phyloP scores from a whole-genome alignment of 2,113 vertebrate species.

The Nothocercus julius region DNA sequence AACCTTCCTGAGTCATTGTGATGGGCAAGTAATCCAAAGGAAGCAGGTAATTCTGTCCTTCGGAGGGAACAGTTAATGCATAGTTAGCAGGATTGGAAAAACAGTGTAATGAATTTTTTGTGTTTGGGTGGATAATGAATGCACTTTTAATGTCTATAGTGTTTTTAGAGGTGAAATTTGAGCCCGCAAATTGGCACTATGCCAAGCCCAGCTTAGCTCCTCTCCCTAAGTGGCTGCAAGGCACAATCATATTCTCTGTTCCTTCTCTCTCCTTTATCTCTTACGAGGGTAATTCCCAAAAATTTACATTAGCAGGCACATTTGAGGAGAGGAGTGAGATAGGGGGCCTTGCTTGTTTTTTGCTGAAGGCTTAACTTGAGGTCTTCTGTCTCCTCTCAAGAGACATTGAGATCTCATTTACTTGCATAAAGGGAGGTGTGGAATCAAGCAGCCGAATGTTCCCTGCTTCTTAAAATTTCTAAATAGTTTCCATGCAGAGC shows the following conservation, averaged over 20 bases:
- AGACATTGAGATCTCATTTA: not conserved
- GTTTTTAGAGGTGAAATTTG: conserved; percentile 64
- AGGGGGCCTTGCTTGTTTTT: not conserved
- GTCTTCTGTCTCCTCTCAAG: conserved; percentile 9
- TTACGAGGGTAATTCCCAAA: conserved; percentile 62
- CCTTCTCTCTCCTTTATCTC: conserved; percentile 53
- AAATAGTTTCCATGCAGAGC: not conserved
- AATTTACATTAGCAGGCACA: conserved; percentile 9
- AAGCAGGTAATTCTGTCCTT: conserved; percentile 42
- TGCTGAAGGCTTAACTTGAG: not conserved
- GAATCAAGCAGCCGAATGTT: conserved; percentile 1
- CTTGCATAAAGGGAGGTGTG: not conserved
- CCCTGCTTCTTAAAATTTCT: not conserved
- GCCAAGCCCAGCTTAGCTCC: not conserved
- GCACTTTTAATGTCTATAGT: conserved; percentile 61
- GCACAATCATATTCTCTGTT: conserved; percentile 60
- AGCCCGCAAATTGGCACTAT: conserved; percentile 26
- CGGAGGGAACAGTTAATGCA: conserved; percentile 17
- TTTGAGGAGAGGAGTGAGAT: not conserved
- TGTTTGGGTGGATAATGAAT: conserved; percentile 60
- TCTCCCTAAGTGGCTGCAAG: conserved; percentile 39
- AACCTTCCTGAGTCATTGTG: not conserved
- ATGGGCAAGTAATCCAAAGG: not conserved
- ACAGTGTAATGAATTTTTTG: conserved; percentile 61
- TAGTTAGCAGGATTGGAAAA: conserved; percentile 48